phyloP scores from a whole-genome alignment of 2,888 invertebrate species.

The Drosophila crucigera region DNA sequence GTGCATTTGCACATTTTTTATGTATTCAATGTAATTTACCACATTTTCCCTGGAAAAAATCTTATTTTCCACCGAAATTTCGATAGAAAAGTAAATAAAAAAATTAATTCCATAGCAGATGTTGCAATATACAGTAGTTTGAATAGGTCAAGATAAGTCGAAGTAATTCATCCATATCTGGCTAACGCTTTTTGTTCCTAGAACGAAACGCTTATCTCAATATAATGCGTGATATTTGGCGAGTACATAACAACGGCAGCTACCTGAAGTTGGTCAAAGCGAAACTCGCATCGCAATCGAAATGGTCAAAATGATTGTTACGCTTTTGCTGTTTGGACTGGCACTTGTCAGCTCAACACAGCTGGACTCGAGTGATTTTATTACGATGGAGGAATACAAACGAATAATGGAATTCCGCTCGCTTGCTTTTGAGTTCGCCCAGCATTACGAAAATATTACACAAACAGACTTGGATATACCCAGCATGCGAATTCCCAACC shows the following conservation, averaged over 20 bases:
- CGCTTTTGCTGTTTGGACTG: constrained; percentile 1
- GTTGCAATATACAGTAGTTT: too few relatives aligned
- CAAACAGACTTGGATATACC: constrained; percentile 1
- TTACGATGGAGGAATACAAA: constrained; percentile 8
- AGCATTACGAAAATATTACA: constrained; percentile 30
- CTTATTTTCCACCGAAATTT: not conserved
- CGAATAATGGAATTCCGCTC: constrained; percentile 10
- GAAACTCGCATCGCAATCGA: not conserved
- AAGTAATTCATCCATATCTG: not conserved
- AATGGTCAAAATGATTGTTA: constrained; percentile 9
- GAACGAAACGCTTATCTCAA: not conserved
- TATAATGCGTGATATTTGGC: not conserved
- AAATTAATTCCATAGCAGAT: not conserved
- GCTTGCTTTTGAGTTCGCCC: constrained; percentile 34
- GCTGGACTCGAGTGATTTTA: not conserved
- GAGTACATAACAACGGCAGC: constrained; percentile 9
- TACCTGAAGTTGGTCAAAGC: not conserved
- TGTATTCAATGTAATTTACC: not conserved
- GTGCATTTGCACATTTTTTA: too few relatives aligned
- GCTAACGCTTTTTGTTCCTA: not conserved
- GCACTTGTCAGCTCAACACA: constrained; percentile 5
- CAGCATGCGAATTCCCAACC: not conserved
- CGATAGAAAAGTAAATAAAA: not conserved
- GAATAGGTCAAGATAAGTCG: constrained; percentile 6
- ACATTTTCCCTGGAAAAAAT: not conserved